Evolutionary conservation across 2,797 vertebrate genomes (phyloP).

Genomic region (Sebastes itinus): DNA sequence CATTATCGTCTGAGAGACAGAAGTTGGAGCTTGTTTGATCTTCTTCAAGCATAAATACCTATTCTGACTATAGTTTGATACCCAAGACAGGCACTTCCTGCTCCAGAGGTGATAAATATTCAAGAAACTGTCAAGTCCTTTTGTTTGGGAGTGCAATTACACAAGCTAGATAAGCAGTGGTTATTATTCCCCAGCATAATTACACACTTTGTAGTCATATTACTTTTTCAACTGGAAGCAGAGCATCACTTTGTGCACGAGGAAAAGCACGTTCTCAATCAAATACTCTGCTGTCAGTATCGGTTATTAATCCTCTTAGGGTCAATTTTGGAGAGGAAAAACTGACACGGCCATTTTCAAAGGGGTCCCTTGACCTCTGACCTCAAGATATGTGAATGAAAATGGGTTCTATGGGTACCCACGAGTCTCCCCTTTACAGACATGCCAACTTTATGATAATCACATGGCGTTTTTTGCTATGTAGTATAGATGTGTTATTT

Average conservation of each 20-base stretch:
- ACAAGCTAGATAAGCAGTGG: constrained; percentile 1
- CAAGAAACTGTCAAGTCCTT: constrained; percentile 18
- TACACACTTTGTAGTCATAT: constrained; percentile 4
- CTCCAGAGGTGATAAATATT: constrained; percentile 44
- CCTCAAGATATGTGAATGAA: too few relatives aligned
- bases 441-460: too few relatives aligned
- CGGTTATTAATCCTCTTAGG: too few relatives aligned
- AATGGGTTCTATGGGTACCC: too few relatives aligned
- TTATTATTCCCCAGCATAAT: constrained; percentile 27
- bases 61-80: constrained; percentile 20
- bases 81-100: constrained; percentile 1
- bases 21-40: constrained; percentile 42
- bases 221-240: neutral
- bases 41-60: constrained; percentile 40
- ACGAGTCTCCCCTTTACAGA: too few relatives aligned
- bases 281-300: neutral
- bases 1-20: constrained; percentile 12
- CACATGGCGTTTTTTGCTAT: too few relatives aligned
- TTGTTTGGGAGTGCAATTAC: constrained; percentile 30
- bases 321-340: too few relatives aligned
- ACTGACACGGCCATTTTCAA: too few relatives aligned
- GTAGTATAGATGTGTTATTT: too few relatives aligned
- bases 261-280: neutral
- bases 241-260: neutral
- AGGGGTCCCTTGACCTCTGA: too few relatives aligned